Evolutionary conservation across 2,113 vertebrate species (phyloP), one percentile per base, ranked within the genome.

Genomic region (Hypomesus transpacificus): DNA sequence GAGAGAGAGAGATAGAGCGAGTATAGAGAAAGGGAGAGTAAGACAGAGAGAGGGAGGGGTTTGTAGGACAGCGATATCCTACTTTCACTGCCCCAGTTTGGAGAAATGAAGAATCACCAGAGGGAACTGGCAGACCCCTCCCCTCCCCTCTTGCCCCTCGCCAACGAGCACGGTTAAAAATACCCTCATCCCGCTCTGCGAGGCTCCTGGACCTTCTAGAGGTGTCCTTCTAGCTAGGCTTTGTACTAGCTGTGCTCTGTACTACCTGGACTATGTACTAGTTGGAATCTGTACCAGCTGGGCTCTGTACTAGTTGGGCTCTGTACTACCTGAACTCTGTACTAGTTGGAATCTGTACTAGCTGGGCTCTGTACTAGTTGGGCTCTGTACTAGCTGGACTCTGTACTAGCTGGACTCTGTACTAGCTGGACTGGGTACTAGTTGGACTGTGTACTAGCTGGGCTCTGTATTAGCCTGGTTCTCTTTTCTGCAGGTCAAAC

Each of bases 51-150:
- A 58, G 66, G 80, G 85, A 79, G 77, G 80, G 88, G 90, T 91
- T 91, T 93, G 87, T 92, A 91, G 91, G 91, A 89, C 92, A 91
- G 89, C 87, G 71, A 85, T 89, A 92, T 92, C 90, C 92, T 92
- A 93, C 89, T 92, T 93, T 92, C 89, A 79, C 66, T 91, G 92
- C 74, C 92, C 92, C 87, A 93, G 81, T 91, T 93, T 88, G 80
- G 80, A 80, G 84, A 84, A 88, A 89, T 89, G 87, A 91, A 86
- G 89, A 90, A 90, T 91, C 84, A 91, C 88, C 82, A 82, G 75
- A 85, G 91, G 90, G 87, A 91, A 71, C 82, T 81, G 87, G 80
- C 87, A 85, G 82, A n/a, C 81, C 58, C 63, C 70, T 57, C 81
- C 57, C 28, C 20, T 7, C 57, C 5, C 24, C 14, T 7, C 50